phyloP scores from a whole-genome alignment of 2,888 invertebrate species.

The Eilema caniola region DNA sequence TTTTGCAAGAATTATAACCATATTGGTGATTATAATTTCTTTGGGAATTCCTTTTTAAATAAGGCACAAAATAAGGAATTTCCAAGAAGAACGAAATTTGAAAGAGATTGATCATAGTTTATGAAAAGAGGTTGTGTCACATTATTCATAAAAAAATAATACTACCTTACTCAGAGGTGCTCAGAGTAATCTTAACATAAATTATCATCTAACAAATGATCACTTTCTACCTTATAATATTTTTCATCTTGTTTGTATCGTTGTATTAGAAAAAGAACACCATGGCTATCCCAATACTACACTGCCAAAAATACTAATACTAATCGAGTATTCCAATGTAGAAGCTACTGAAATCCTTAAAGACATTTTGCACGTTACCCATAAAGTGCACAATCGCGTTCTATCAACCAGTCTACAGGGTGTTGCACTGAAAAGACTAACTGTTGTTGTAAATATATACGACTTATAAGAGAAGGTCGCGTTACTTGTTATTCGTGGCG shows the following conservation, averaged over 20 bases:
- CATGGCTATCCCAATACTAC: slow-evolving; percentile 23
- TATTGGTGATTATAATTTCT: not conserved
- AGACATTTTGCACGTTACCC: not conserved
- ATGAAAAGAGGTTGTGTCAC: not conserved
- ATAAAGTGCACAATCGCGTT: not conserved
- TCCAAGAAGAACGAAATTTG: not conserved
- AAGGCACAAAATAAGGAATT: not conserved
- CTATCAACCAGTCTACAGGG: slow-evolving; percentile 19
- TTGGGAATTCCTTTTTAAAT: not conserved
- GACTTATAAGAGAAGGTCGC: slow-evolving; percentile 31
- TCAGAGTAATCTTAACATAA: not conserved
- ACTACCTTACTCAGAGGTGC: no score
- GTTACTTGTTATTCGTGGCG: slow-evolving; percentile 68
- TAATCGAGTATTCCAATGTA: no score
- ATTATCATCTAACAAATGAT: not conserved
- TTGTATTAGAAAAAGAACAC: slow-evolving; percentile 41
- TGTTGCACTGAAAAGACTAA: not conserved
- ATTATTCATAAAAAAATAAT: not conserved
- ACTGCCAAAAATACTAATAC: not conserved
- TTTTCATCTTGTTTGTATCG: not conserved
- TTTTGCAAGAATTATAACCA: no score
- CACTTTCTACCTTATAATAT: not conserved
- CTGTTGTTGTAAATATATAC: slow-evolving; percentile 42
- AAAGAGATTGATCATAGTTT: not conserved
- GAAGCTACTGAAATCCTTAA: not conserved